Evolutionary conservation across 2,113 vertebrate genomes (phyloP).

Genomic region (Atractosteus spatula): DNA sequence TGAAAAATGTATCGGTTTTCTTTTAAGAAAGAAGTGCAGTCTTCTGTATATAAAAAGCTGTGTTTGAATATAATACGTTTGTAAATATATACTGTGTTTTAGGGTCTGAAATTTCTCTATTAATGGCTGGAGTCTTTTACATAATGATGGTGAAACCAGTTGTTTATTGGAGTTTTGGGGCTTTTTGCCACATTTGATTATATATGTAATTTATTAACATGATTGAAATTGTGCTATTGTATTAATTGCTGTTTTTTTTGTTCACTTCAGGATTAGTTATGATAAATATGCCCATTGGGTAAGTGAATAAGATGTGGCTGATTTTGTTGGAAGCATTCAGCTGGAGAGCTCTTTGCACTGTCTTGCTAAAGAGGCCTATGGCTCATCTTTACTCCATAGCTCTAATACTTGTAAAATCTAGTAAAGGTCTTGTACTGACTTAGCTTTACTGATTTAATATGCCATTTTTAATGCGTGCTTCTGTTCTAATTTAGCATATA

Average conservation of each 20-base stretch:
- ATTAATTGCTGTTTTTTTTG: slow-evolving; percentile 31
- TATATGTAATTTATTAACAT: slow-evolving; percentile 49
- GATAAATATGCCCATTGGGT: no score
- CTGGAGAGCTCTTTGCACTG: no score
- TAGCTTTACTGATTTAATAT: no score
- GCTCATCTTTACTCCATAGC: no score
- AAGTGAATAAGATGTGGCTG: no score
- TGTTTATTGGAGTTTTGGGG: slow-evolving; percentile 37
- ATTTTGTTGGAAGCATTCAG: no score
- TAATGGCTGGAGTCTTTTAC: slow-evolving; percentile 39
- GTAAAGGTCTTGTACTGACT: no score
- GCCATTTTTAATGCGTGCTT: no score
- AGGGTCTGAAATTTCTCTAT: slow-evolving; percentile 43
- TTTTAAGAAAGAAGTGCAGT: slow-evolving; percentile 63
- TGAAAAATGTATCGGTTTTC: slow-evolving; percentile 41
- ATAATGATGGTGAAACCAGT: slow-evolving; percentile 30
- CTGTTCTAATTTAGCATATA: no score
- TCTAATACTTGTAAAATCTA: no score
- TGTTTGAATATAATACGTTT: slow-evolving; percentile 59
- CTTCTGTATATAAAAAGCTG: slow-evolving; percentile 61
- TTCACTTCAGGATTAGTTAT: no score
- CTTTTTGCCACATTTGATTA: slow-evolving; percentile 34
- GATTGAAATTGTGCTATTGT: slow-evolving; percentile 34
- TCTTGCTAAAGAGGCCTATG: no score
- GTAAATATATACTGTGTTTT: slow-evolving; percentile 46